Conservation (phyloP, 1,140 invertebrate genomes). For the Theocolax elegans region DNA sequence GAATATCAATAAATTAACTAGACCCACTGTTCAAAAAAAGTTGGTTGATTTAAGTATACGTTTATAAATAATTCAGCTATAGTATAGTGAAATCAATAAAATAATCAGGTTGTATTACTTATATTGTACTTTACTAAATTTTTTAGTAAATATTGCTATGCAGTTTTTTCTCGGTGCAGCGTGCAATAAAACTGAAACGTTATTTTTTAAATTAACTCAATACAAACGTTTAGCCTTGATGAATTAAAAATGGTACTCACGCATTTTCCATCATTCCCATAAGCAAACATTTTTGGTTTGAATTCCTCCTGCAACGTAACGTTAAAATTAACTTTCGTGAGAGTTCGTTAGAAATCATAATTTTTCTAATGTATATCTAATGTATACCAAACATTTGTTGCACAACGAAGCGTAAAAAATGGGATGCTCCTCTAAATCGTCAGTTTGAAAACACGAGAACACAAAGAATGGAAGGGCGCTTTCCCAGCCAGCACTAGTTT, state of each 20-base stretch:
- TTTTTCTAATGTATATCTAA: neutral
- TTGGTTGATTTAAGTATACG: too few species aligned
- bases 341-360: too few species aligned
- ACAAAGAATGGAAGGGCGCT: conserved; percentile 44
- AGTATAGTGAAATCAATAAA: too few species aligned
- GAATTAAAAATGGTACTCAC: conserved; percentile 49
- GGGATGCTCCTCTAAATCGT: conserved; percentile 51
- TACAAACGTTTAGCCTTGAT: neutral
- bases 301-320: conserved; percentile 55
- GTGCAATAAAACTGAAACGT: conserved; percentile 56
- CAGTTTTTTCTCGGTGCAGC: too few species aligned
- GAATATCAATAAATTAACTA: too few species aligned
- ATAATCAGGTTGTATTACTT: too few species aligned
- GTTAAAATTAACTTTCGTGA: too few species aligned
- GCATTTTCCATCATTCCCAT: conserved; percentile 58
- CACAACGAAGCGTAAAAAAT: conserved; percentile 56
- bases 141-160: too few species aligned
- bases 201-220: conserved; percentile 11
- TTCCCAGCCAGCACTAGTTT: conserved; percentile 24
- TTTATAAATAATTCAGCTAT: too few species aligned
- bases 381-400: conserved; percentile 54
- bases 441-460: conserved; percentile 53
- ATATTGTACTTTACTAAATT: too few species aligned
- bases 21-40: too few species aligned
- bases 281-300: conserved; percentile 57